These are phyloP conservation scores for Protobothrops flavoviridis DNA, from an alignment of 2,113 vertebrate genomes.

Conservation along the genomic window DNA sequence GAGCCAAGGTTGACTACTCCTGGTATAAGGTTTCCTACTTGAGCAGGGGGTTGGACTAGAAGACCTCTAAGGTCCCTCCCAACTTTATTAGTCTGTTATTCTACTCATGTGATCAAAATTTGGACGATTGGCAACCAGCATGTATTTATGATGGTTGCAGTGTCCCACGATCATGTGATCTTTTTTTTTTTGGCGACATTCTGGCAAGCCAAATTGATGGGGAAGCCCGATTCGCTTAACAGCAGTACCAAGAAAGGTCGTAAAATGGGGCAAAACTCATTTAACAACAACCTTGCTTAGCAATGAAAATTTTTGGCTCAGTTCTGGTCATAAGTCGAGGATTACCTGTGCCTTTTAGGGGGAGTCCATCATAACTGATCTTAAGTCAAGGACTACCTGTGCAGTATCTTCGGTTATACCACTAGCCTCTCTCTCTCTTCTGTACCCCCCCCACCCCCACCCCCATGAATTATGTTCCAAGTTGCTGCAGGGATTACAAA, in stretches of 20 bases:
- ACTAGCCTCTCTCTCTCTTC: background rate
- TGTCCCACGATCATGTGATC: background rate
- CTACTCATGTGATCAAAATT: background rate
- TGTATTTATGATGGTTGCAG: background rate
- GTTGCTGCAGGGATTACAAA: conserved; percentile 9
- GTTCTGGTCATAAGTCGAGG: no score
- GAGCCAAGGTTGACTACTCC: no score
- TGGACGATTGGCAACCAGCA: background rate
- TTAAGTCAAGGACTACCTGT: background rate
- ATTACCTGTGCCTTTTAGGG: no score
- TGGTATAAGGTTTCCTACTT: no score
- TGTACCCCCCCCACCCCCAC: no score
- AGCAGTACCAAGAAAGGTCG: background rate
- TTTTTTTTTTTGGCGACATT: background rate
- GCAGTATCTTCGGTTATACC: conserved; percentile 7
- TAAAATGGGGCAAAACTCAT: background rate
- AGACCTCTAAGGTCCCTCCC: no score
- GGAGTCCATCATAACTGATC: background rate
- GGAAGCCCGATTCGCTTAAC: background rate
- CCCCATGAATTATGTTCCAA: background rate
- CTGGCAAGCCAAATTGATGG: background rate
- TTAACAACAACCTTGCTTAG: background rate
- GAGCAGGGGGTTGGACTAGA: no score
- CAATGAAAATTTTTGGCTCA: background rate
- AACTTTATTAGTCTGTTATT: no score